Base-by-base conservation (phyloP, 2,797 vertebrate species). In the Oreortyx pictus region DNA sequence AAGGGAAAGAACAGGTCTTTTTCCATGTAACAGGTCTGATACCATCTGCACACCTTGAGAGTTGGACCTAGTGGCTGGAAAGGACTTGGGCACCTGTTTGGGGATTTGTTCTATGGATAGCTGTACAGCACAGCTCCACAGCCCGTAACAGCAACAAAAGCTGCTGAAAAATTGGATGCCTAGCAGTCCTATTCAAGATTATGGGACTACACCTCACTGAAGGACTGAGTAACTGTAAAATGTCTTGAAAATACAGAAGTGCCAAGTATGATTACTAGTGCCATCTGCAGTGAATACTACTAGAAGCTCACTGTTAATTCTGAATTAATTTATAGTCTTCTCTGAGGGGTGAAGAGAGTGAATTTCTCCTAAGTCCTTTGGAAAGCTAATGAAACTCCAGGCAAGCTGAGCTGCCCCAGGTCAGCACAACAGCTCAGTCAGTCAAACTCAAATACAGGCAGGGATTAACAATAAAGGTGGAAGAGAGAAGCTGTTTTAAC, bases 401-500 rank as follows among this genome's bases (percentile, higher is more conserved):
- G 59, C 66, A 65, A 77, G 46, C 18, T 0, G 0, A 67, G 44
- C 56, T 44, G 64, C 70, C 37, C 27, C 1, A 0, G 65, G 35
- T 65, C 79, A 87, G 66, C 50, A 44, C 61, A 49, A n/a, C 35
- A 54, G 41, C 60, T 81, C 60, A 13, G 29, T 13, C 84, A 76
- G 54, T 44, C 62, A 18, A 44, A 37, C 24, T 50, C 27, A 22
- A 35, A 27, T 16, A 43, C 46, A 71, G 73, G n/a, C 62, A 54
- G 46, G 25, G 62, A 86, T 66, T 66, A 75, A 82, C 37, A 81
- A 71, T 0, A 1, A 4, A 61, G 24, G 22, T 0, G 1, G 86
- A 71, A n/a, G 35, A 80, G 16, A 71, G 12, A 75, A 67, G 57
- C 7, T 41, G 39, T 19, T 73, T 67, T 72, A 88, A 44, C 31